Evolutionary conservation across 2,797 vertebrate species (phyloP).

Genomic region (Gobio occitaniae): DNA sequence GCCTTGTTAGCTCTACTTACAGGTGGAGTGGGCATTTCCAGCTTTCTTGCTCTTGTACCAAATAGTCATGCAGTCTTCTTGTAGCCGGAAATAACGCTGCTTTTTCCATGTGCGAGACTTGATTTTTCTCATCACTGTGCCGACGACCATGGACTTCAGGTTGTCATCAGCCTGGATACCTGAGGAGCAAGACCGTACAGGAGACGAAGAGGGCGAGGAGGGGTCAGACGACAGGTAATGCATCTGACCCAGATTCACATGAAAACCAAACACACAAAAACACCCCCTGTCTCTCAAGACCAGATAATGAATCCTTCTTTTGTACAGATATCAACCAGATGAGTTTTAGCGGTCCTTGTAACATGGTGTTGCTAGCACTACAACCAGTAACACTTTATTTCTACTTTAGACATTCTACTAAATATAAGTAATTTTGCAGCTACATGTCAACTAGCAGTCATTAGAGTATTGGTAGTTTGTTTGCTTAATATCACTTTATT

Average conservation of each 20-base stretch:
- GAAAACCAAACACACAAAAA: background rate
- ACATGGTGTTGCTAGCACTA: background rate
- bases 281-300: background rate
- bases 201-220: background rate
- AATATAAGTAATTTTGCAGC: background rate
- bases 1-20: slow-evolving; percentile 77
- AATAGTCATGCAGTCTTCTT: slow-evolving; percentile 93
- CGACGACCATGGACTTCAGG: slow-evolving; percentile 89
- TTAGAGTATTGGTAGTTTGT: background rate
- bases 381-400: background rate
- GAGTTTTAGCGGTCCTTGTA: background rate
- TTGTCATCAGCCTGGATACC: slow-evolving; percentile 84
- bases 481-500: background rate
- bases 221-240: slow-evolving; percentile 44
- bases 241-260: slow-evolving; percentile 41
- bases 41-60: slow-evolving; percentile 93
- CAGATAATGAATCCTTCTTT: slow-evolving; percentile 1
- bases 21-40: slow-evolving; percentile 86
- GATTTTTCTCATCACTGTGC: slow-evolving; percentile 89
- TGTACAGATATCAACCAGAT: background rate
- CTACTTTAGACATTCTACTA: background rate
- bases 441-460: background rate
- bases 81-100: slow-evolving; percentile 89
- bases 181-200: slow-evolving; percentile 59
- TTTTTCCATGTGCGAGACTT: slow-evolving; percentile 95